Evolutionary conservation across 2,888 invertebrate genomes (phyloP).

Genomic region (Uloborus plumipes): DNA sequence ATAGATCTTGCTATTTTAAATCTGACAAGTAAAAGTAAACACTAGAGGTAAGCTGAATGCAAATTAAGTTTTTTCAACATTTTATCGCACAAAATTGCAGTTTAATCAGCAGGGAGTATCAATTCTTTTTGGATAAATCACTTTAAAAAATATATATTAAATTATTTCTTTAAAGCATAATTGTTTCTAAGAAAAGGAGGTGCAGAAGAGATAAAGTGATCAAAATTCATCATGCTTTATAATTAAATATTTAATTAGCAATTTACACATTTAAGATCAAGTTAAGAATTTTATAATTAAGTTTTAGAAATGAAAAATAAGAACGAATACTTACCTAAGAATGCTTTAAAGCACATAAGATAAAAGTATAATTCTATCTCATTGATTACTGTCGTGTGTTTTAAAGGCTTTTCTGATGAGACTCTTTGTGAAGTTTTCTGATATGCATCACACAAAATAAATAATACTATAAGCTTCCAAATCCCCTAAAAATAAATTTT

Average conservation of each 20-base stretch:
- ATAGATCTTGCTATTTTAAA: no score
- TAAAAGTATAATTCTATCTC: slow-evolving; percentile 53
- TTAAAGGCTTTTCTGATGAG: slow-evolving; percentile 8
- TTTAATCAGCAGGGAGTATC: no score
- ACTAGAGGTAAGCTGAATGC: no score
- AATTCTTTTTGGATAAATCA: no score
- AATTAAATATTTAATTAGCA: not conserved
- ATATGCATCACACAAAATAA: slow-evolving; percentile 86
- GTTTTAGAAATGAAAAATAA: no score
- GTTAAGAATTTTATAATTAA: not conserved
- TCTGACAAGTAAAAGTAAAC: no score
- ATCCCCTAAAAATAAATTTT: slow-evolving; percentile 74
- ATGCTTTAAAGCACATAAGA: slow-evolving; percentile 50
- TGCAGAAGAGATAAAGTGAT: slow-evolving; percentile 4
- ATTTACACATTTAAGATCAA: not conserved
- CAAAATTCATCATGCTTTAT: not conserved
- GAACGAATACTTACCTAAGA: slow-evolving; percentile 34
- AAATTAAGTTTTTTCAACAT: no score
- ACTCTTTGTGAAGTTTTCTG: slow-evolving; percentile 37
- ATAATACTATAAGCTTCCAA: slow-evolving; percentile 85
- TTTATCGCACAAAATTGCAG: no score
- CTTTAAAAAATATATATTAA: no score
- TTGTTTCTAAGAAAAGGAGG: not conserved
- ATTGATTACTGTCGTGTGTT: slow-evolving; percentile 24
- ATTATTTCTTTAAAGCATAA: no score